Conservation (phyloP, 2,888 invertebrate species). For the Clostera curtula region DNA sequence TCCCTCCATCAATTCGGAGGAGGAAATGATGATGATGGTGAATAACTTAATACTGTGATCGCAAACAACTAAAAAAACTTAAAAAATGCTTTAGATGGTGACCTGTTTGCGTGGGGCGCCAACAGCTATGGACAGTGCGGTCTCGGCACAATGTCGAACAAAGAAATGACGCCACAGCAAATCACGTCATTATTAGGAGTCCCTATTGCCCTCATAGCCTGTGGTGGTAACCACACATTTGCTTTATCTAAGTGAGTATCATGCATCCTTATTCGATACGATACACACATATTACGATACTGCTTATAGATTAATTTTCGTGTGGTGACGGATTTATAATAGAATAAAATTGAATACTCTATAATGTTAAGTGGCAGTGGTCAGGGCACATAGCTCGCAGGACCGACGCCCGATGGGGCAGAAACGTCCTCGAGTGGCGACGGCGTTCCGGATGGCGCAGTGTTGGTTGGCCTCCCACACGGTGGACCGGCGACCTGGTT, state of each 20-base stretch:
- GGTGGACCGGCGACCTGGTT: too few species aligned
- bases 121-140: conserved; percentile 90
- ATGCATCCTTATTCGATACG: background rate
- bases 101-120: conserved; percentile 90
- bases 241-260: conserved; percentile 80
- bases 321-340: too few species aligned
- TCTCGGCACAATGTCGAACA: conserved; percentile 76
- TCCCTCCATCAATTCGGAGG: too few species aligned
- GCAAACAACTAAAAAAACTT: background rate
- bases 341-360: too few species aligned
- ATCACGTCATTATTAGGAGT: conserved; percentile 81
- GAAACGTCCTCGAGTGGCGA: too few species aligned
- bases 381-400: too few species aligned
- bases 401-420: too few species aligned
- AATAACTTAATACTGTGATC: background rate
- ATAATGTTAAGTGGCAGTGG: too few species aligned
- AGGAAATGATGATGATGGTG: background rate
- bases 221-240: conserved; percentile 89
- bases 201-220: conserved; percentile 85
- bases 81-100: conserved; percentile 77
- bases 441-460: too few species aligned
- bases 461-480: too few species aligned
- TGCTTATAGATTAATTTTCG: conserved; percentile 3
- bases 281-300: background rate
- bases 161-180: conserved; percentile 77